Percentiles rank a stretch among this genome's conserved stretches.
Conservation (phyloP, 2,888 invertebrate genomes). For the Antheraea yamamai region DNA sequence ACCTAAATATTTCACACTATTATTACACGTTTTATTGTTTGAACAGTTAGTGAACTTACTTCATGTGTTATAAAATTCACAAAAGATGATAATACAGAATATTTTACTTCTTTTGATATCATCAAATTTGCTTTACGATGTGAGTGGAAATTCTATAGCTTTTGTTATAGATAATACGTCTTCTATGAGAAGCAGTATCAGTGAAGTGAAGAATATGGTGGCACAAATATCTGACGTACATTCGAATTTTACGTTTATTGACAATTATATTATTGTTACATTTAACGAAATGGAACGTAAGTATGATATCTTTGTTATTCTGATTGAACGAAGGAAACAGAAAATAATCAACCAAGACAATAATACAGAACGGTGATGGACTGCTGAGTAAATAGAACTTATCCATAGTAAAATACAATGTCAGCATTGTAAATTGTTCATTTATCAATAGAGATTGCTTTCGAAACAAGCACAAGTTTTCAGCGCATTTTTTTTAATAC, state of each 20-base stretch:
- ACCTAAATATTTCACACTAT: neutral
- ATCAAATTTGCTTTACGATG: neutral
- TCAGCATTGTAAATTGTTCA: too few relatives aligned
- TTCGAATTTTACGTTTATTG: conserved; percentile 17
- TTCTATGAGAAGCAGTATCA: neutral
- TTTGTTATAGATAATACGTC: conserved; percentile 9
- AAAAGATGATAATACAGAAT: neutral
- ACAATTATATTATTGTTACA: conserved; percentile 4
- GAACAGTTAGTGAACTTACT: neutral
- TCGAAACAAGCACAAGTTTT: neutral
- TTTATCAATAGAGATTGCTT: too few relatives aligned
- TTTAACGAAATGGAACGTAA: neutral
- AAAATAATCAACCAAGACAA: neutral
- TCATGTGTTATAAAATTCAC: neutral
- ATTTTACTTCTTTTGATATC: neutral
- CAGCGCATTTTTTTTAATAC: too few relatives aligned
- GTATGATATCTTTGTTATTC: neutral
- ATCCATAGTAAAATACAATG: too few relatives aligned
- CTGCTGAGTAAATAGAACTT: too few relatives aligned
- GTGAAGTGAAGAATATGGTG: neutral
- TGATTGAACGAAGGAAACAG: neutral
- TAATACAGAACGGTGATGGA: too few relatives aligned
- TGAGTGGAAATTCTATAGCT: conserved; percentile 25
- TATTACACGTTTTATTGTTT: neutral
- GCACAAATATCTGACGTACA: neutral